A percentile compares a stretch with the other conserved stretches of the same genome.
Conservation (phyloP, 2,113 vertebrate species). For the Lophotis ruficrista region DNA sequence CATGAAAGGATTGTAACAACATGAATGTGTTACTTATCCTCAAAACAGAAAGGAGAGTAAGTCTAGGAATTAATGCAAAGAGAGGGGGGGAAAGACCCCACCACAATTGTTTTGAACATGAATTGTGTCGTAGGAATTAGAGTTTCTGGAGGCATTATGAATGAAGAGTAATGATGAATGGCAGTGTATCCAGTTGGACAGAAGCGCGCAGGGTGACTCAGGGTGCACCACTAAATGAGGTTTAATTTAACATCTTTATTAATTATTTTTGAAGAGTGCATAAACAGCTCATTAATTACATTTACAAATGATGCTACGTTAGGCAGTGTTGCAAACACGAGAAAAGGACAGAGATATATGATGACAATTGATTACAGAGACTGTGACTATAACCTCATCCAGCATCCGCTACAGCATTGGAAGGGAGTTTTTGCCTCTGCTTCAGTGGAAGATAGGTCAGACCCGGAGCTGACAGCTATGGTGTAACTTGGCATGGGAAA, state of each 20-base stretch:
- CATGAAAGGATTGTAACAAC: not conserved
- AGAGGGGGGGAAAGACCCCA: rapidly evolving
- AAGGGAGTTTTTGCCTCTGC: not conserved
- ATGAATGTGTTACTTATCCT: not conserved
- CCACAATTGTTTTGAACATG: not conserved
- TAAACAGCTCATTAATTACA: slow-evolving; percentile 59
- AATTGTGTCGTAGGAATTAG: not conserved
- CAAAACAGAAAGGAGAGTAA: not conserved
- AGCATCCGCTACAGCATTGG: not conserved
- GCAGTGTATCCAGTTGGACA: not conserved
- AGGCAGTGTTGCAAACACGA: not conserved
- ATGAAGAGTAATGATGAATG: not conserved
- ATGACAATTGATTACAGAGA: not conserved
- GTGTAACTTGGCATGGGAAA: not conserved
- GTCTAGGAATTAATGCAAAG: not conserved
- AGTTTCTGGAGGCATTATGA: not conserved
- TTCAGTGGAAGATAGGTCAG: not conserved
- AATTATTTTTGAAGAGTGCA: slow-evolving; percentile 49
- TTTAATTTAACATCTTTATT: slow-evolving; percentile 47
- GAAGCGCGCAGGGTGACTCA: not conserved
- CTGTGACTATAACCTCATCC: not conserved
- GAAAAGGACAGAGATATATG: slow-evolving; percentile 20
- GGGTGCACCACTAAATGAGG: not conserved
- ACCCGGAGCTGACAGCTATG: not conserved
- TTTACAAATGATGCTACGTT: slow-evolving; percentile 15